Base-by-base conservation (phyloP, 2,113 vertebrate species). In the Pavo muticus region DNA sequence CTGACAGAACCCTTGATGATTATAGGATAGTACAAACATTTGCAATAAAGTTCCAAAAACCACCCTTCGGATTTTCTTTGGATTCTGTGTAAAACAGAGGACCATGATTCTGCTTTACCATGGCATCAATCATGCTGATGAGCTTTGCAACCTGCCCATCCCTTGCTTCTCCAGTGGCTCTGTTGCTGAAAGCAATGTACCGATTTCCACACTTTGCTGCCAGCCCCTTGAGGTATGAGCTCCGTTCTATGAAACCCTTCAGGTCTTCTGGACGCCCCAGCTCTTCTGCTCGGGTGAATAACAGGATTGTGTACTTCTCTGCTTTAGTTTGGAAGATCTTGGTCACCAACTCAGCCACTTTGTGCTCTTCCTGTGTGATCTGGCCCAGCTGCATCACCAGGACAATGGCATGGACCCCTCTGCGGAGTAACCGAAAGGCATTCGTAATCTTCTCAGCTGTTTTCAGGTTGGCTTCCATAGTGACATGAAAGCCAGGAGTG, bases 221-320 rank as follows among this genome's bases (percentile, higher is more conserved):
- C 70, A 72, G 27, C 25, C 10, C 7, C 6, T 1, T 14, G 7
- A 72, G 70, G 39, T 23, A 7, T 18, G 10, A 1, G 14, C 14
- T 23, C 4, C 1, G 2, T 30, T 40, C 27, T 40, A 30, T 6
- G 6, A 72, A 54, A 40, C 5, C 3, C 4, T 15, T 30, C 11
- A 54, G 20, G 4, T 30, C 25, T 15, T 20, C 29, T 54, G 35
- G 35, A 27, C 11, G 11, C 19, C 8, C 6, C 16, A 72, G 24
- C 4, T 72, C 71, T n/a, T 97, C 91, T 12, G 25, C 82, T 3
- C 78, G 18, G 6, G 94, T 94, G 56, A 97, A 87, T 3, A 89
- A 12, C 68, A 87, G 21, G 2, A 95, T 78, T 1, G 2, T 12
- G 40, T 72, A 72, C 10, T 4, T 32, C 6, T 72, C 18, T 42